Base-by-base conservation (phyloP, 2,113 vertebrate species). In the Emydura subglobosa region DNA sequence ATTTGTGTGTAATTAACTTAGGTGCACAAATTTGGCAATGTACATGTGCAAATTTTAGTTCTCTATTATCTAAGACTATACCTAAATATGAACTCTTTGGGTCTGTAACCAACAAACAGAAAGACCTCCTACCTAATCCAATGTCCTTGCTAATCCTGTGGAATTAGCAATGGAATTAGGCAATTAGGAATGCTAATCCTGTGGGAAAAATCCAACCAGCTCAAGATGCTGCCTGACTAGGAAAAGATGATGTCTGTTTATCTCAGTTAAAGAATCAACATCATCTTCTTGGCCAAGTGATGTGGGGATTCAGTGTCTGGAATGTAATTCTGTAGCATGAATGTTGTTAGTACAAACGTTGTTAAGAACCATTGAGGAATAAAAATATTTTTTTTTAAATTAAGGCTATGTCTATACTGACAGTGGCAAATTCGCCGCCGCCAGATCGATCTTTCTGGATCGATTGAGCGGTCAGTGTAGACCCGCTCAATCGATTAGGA, bases 41-140 rank as follows among this genome's bases (percentile, higher is more conserved):
- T 22, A 1, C 22, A 2, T 59, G 10, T 1, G 0, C 17, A 21
- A 3, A 16, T 83, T 55, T 65, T 7, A 90, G 2, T 51, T 53
- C 31, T 34, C 1, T 44, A 2, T 74, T 80, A 83, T 27, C 68
- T 89, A 42, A 83, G 50, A 29, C 13, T 10, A 39, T 5, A 1
- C 55, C 55, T 27, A 5, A 80, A 3, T 81, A 8, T 42, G 1
- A 55, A 6, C 65, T 81, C 6, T 54, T 51, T 83, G 57, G 22
- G n/a, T 85, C 8, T 22, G 1, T 1, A 5, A 3, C 59, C 80
- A 54, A 27, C 54, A 90, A 14, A 72, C 7, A 34, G 86, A 72
- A 72, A 68, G 0, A 25, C 17, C 11, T 61, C 27, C 29, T 81
- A 5, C 10, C 17, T 50, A 1, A 74, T 49, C 89, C 6, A 12